Evolutionary conservation across 2,888 invertebrate species (phyloP).

Genomic region (Drosophila putrida): DNA sequence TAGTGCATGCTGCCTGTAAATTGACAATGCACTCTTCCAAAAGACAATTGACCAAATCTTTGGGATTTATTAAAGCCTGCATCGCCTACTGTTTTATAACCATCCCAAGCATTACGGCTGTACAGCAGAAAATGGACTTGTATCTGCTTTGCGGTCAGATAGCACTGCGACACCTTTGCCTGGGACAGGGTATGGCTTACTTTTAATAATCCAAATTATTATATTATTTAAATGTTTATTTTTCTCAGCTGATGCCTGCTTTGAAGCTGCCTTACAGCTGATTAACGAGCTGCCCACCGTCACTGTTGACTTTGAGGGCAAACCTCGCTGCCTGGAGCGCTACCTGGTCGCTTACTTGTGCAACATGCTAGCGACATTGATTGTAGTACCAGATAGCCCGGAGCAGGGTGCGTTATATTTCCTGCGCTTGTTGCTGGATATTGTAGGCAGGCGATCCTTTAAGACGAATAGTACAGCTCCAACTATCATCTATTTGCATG

Average conservation of each 20-base stretch:
- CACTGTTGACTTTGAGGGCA: slow-evolving; percentile 90
- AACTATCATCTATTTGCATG: slow-evolving; percentile 90
- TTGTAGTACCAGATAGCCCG: slow-evolving; percentile 95
- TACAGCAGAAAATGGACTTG: slow-evolving; percentile 92
- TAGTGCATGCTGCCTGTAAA: slow-evolving; percentile 95
- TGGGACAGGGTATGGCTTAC: slow-evolving; percentile 91
- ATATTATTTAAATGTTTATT: slow-evolving; percentile 2
- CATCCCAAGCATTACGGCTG: slow-evolving; percentile 95
- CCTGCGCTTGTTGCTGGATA: slow-evolving; percentile 92
- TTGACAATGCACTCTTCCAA: slow-evolving; percentile 90
- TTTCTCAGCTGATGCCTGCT: slow-evolving; percentile 94
- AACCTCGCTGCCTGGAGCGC: slow-evolving; percentile 90
- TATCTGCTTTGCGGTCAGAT: slow-evolving; percentile 95
- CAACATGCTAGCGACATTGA: slow-evolving; percentile 92
- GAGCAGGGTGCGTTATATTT: slow-evolving; percentile 94
- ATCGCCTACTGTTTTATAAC: slow-evolving; percentile 98
- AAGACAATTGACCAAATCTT: slow-evolving; percentile 92
- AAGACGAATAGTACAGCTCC: slow-evolving; percentile 89
- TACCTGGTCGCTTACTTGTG: slow-evolving; percentile 90
- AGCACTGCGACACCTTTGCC: slow-evolving; percentile 94
- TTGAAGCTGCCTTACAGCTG: slow-evolving; percentile 94
- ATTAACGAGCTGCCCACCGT: slow-evolving; percentile 92
- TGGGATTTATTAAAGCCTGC: slow-evolving; percentile 96
- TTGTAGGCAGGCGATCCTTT: slow-evolving; percentile 91
- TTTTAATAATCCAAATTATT: background rate